Percentiles rank a stretch among this genome's conserved stretches.
phyloP scores from a whole-genome alignment of 2,888 invertebrate species.

The Lasioglossum figueresi region DNA sequence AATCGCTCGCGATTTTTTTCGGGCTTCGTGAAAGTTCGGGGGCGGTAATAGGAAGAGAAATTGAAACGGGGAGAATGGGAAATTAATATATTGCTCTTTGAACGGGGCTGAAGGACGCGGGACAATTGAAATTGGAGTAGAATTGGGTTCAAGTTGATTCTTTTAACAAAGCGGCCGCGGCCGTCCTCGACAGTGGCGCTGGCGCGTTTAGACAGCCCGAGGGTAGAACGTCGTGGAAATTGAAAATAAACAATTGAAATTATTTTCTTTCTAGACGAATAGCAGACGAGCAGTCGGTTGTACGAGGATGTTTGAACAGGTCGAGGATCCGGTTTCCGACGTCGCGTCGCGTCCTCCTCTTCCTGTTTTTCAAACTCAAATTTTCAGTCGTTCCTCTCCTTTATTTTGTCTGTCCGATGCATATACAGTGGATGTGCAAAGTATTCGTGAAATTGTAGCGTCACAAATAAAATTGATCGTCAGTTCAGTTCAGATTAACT shows the following conservation, averaged over 20 bases:
- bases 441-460: too few species aligned
- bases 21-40: neutral
- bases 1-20: neutral
- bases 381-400: neutral
- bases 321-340: neutral
- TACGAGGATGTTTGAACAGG: neutral
- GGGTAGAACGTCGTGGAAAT: neutral
- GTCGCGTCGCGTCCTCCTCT: neutral
- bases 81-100: neutral
- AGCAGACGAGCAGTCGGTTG: neutral
- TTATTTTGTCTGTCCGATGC: neutral
- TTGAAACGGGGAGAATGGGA: neutral
- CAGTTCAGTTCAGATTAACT: too few species aligned
- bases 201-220: neutral
- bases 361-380: neutral
- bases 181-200: neutral
- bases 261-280: neutral
- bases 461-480: too few species aligned
- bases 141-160: slow-evolving; percentile 8
- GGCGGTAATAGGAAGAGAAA: neutral
- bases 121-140: neutral
- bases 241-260: neutral
- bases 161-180: neutral
- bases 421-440: too few species aligned
- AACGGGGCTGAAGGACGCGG: neutral